Conservation (phyloP, 1,140 invertebrate species). For the Papilio polyxenes region DNA sequence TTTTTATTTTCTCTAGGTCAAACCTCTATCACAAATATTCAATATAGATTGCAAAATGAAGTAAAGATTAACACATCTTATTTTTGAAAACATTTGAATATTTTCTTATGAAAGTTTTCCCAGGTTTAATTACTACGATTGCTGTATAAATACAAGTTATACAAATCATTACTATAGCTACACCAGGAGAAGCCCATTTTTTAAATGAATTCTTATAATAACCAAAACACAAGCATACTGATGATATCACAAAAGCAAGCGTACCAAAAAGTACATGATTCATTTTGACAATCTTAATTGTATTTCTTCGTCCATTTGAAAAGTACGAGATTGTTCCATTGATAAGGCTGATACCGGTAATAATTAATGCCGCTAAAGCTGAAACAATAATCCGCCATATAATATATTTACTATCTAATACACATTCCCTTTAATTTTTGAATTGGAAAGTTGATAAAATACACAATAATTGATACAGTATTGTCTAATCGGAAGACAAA, state of each 20-base stretch:
- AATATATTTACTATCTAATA: conserved; percentile 22
- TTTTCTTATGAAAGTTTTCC: conserved; percentile 39
- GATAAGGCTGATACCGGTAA: conserved; percentile 45
- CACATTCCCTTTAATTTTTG: too few species aligned
- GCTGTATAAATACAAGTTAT: conserved; percentile 38
- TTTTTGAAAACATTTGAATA: conserved; percentile 35
- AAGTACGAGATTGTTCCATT: conserved; percentile 45
- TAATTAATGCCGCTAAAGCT: conserved; percentile 47
- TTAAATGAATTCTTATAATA: conserved; percentile 46
- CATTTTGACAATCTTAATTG: conserved; percentile 43
- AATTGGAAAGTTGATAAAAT: neutral
- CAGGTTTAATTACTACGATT: conserved; percentile 40
- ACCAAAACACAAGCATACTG: conserved; percentile 45
- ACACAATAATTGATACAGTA: neutral
- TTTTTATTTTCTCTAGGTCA: neutral
- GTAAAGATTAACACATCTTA: conserved; percentile 40
- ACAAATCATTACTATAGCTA: conserved; percentile 40
- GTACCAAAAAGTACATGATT: conserved; percentile 44
- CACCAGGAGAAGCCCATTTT: conserved; percentile 41
- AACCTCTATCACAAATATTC: too few species aligned
- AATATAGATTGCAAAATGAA: too few species aligned
- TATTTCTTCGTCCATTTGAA: conserved; percentile 35
- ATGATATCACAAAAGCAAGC: conserved; percentile 39
- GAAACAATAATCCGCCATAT: conserved; percentile 44
- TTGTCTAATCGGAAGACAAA: neutral